Conservation (phyloP, 1,140 invertebrate genomes). For the Ceratina calcarata region DNA sequence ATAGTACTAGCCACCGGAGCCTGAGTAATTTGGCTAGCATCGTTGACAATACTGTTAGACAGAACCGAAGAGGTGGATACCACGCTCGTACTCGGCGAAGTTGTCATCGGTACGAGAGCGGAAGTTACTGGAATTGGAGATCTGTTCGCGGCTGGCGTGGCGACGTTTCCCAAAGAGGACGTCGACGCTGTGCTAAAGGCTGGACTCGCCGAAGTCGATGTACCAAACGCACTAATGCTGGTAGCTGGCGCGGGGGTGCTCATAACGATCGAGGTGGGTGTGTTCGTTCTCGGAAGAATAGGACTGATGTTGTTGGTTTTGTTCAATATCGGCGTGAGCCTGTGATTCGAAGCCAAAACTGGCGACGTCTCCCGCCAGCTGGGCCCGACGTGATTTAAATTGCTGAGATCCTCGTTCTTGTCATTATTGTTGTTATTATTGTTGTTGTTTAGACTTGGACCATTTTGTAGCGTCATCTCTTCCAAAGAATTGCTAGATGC, state of each 20-base stretch:
- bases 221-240: constrained; percentile 66
- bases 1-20: constrained; percentile 61
- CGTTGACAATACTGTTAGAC: neutral
- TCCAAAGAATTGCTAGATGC: constrained; percentile 75
- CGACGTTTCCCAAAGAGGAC: constrained; percentile 72
- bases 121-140: constrained; percentile 72
- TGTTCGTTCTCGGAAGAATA: constrained; percentile 66
- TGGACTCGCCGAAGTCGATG: constrained; percentile 75
- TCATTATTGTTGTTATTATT: constrained; percentile 68
- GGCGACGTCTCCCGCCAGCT: constrained; percentile 72
- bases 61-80: constrained; percentile 62
- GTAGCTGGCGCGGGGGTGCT: constrained; percentile 66
- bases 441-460: constrained; percentile 66
- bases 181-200: constrained; percentile 78
- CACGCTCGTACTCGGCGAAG: constrained; percentile 67
- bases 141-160: constrained; percentile 76
- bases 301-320: constrained; percentile 74
- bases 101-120: constrained; percentile 58
- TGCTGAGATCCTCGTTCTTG: constrained; percentile 49
- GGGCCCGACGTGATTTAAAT: constrained; percentile 55
- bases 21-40: constrained; percentile 59
- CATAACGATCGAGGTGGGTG: constrained; percentile 59
- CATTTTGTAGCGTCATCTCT: constrained; percentile 75
- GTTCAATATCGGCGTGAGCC: constrained; percentile 77
- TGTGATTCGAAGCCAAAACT: constrained; percentile 68